Conservation (phyloP, 2,888 invertebrate genomes). For the Scrobipalpa atriplicella region DNA sequence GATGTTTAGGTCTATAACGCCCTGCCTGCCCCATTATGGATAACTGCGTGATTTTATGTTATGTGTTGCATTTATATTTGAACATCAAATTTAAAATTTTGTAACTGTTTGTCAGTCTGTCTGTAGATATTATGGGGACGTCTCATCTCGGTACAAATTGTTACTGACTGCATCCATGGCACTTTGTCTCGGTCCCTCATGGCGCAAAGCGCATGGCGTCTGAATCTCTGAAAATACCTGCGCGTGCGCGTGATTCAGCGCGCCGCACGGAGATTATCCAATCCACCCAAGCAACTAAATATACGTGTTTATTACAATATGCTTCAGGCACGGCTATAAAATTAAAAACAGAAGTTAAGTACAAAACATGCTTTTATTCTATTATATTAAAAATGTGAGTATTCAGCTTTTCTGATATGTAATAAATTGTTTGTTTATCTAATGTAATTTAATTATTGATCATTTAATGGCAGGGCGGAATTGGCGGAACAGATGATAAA, state of each 20-base stretch:
- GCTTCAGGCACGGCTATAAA: not conserved
- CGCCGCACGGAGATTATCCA: constrained; percentile 25
- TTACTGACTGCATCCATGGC: not conserved
- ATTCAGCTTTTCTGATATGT: too few species aligned
- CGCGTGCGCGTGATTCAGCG: constrained; percentile 25
- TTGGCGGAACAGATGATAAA: too few species aligned
- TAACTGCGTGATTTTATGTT: too few species aligned
- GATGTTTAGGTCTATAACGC: too few species aligned
- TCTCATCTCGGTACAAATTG: not conserved
- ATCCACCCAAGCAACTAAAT: not conserved
- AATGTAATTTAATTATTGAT: too few species aligned
- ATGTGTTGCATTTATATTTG: too few species aligned
- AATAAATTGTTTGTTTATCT: too few species aligned
- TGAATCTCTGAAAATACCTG: constrained; percentile 23
- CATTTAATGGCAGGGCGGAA: too few species aligned
- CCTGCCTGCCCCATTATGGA: too few species aligned
- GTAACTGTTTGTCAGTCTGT: not conserved
- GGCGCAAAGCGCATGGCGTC: constrained; percentile 4
- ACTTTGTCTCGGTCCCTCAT: not conserved
- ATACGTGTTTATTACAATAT: not conserved
- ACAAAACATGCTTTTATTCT: too few species aligned
- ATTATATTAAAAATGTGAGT: too few species aligned
- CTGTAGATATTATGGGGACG: not conserved
- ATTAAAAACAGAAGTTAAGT: too few species aligned
- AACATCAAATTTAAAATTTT: not conserved